Base-by-base conservation (phyloP, 2,888 invertebrate species). In the Papilio protenor region DNA sequence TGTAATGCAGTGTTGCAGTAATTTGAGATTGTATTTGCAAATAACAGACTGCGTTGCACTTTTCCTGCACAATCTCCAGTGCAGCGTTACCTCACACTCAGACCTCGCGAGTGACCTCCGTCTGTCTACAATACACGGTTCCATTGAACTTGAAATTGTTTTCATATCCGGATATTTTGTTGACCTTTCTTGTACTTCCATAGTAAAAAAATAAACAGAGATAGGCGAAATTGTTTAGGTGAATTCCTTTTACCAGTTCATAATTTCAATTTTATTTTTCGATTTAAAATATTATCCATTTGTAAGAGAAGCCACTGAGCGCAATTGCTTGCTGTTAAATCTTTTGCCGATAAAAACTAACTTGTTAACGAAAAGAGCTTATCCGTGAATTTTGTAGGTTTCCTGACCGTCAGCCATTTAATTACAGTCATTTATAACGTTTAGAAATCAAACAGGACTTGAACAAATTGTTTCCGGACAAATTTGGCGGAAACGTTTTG, bases 111-210 rank as follows among this genome's bases (percentile, higher is more conserved):
- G 16, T 59, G 57, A 59, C 57, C 86, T 87, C 79, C 85, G 76
- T 12, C 27, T 10, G 61, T 61, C 59, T 79, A 81, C 83, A 89
- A 49, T 82, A 79, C 84, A 78, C 73, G 83, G 57, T 82, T 81
- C 69, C 6, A 45, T 47, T 45, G 69, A 69, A 61, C 61, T 61
- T 61, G 61, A 61, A 61, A 61, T 27, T 59, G 59, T 23, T 61
- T 61, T 27, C 27, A 6, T 61, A 61, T 61, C 27, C 61, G 61
- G 40, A 45, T 69, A 82, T 79, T 72, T 82, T 86, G 81, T 86
- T 83, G 55, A 86, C 69, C 87, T 71, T 89, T 59, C 27, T 82
- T 94, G 93, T 12, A 59, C 21, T 55, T 55, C n/a, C 2, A n/a
- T n/a, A n/a, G 11, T 10, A 21, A 11, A 18, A 5, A 16, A 18